Percentiles rank a stretch among this genome's conserved stretches.
Conservation (phyloP, 1,140 invertebrate genomes). For the Megathymus violae region DNA sequence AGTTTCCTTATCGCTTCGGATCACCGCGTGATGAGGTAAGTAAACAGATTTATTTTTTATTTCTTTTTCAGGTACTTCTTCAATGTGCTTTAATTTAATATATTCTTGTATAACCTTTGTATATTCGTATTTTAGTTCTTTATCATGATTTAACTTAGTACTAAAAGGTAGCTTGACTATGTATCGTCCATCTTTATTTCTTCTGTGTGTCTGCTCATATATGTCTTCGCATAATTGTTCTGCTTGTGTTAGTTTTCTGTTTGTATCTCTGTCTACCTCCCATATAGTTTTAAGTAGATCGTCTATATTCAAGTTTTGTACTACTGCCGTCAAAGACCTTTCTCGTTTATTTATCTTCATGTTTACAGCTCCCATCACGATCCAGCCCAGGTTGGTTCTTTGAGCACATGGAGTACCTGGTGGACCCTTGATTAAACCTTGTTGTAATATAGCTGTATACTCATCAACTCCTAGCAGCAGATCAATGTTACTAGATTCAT, state of each 20-base stretch:
- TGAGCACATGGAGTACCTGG: conserved; percentile 42
- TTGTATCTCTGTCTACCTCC: conserved; percentile 38
- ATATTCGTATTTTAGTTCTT: conserved; percentile 38
- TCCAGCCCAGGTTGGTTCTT: conserved; percentile 45
- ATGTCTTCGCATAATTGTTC: conserved; percentile 38
- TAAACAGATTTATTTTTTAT: conserved; percentile 32
- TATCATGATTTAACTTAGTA: conserved; percentile 33
- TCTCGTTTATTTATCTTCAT: not conserved
- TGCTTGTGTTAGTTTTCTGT: conserved; percentile 30
- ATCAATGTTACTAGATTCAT: conserved; percentile 33
- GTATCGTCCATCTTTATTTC: conserved; percentile 35
- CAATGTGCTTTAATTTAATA: conserved; percentile 38
- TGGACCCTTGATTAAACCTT: conserved; percentile 42
- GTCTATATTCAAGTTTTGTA: conserved; percentile 35
- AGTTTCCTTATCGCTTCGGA: conserved; percentile 37
- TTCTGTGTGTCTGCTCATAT: conserved; percentile 19
- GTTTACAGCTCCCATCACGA: conserved; percentile 37
- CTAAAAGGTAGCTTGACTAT: conserved; percentile 38
- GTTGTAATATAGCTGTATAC: conserved; percentile 37
- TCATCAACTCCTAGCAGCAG: conserved; percentile 38
- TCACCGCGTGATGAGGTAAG: conserved; percentile 41
- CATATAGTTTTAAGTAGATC: conserved; percentile 37
- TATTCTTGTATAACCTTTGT: conserved; percentile 45
- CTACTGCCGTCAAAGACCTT: conserved; percentile 9
- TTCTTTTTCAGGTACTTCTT: conserved; percentile 34